A percentile compares a stretch with the other conserved stretches of the same genome.
These are phyloP conservation scores for Telenomus remus DNA, from an alignment of 1,140 invertebrate species.

Conservation along the genomic window DNA sequence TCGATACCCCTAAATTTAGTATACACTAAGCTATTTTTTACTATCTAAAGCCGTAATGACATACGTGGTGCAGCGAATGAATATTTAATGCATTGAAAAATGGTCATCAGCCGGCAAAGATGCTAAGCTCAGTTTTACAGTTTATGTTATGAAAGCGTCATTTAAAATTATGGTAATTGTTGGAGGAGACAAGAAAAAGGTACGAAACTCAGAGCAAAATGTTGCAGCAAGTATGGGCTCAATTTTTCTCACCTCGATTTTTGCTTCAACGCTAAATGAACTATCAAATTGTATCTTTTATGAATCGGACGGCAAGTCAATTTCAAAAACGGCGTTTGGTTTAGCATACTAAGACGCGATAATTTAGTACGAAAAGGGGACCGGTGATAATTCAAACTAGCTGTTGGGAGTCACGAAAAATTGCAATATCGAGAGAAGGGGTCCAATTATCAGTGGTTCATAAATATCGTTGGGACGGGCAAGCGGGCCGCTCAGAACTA, in stretches of 20 bases:
- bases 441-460: constrained; percentile 34
- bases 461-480: constrained; percentile 18
- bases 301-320: neutral
- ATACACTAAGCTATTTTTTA: constrained; percentile 10
- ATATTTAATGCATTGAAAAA: no score
- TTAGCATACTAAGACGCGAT: neutral
- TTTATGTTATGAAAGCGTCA: no score
- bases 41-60: neutral
- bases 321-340: neutral
- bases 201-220: no score
- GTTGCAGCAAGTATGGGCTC: no score
- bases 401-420: constrained; percentile 10
- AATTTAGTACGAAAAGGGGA: neutral
- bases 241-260: no score
- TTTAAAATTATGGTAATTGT: no score
- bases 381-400: constrained; percentile 23
- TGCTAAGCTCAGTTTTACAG: no score
- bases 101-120: no score
- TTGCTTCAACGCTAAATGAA: no score
- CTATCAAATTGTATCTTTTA: neutral
- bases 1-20: constrained; percentile 1
- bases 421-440: constrained; percentile 10
- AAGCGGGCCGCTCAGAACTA: constrained; percentile 21
- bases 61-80: no score
- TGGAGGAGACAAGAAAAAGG: no score